A percentile compares a stretch with the other conserved stretches of the same genome.
Evolutionary conservation across 2,113 vertebrate genomes (phyloP).

Genomic region (Bungarus multicinctus): DNA sequence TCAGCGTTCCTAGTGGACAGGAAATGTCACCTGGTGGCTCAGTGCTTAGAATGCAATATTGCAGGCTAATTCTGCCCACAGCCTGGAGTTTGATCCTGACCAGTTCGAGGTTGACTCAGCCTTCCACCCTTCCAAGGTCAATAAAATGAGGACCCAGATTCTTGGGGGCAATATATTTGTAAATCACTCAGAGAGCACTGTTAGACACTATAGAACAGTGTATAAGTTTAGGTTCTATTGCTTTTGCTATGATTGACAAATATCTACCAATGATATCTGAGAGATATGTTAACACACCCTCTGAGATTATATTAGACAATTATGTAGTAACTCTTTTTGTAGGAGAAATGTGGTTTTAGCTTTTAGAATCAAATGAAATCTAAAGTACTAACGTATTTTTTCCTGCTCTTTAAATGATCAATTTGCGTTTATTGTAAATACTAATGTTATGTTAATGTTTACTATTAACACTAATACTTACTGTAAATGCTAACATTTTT

Average conservation of each 20-base stretch:
- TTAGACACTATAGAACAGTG: neutral
- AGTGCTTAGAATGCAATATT: neutral
- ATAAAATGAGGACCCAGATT: neutral
- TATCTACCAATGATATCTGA: neutral
- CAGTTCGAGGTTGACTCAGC: neutral
- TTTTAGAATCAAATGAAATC: neutral
- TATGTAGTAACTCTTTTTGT: neutral
- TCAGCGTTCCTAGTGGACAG: no score
- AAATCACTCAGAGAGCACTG: neutral
- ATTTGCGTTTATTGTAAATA: neutral
- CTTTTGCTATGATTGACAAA: neutral
- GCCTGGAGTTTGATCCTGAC: neutral
- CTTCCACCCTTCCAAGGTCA: neutral
- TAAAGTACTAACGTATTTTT: neutral
- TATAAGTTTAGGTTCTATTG: neutral
- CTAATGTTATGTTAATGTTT: neutral
- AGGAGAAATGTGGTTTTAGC: neutral
- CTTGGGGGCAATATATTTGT: neutral
- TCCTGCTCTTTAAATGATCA: neutral
- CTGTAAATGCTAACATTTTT: neutral
- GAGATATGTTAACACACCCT: neutral
- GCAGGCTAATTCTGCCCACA: neutral
- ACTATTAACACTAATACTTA: neutral
- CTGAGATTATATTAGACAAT: neutral
- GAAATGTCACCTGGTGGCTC: neutral